Base-by-base conservation (phyloP, 2,888 invertebrate genomes). In the Caenorhabditis macrosperma region DNA sequence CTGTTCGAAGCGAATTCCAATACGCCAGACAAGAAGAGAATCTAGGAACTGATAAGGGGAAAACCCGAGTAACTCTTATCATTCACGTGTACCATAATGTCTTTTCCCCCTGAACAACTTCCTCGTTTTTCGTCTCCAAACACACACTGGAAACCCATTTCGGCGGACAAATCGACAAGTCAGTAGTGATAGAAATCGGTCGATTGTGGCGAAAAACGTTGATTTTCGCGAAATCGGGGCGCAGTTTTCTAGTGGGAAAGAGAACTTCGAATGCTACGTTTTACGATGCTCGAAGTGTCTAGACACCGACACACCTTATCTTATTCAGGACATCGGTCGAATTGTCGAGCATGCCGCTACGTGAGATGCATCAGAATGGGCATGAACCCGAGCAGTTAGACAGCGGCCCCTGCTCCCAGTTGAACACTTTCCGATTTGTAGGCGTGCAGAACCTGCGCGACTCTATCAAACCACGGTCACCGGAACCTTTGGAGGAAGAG, bases 301-400 rank as follows among this genome's bases (percentile, higher is more conserved):
- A 44, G 44, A 44, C 44, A 44, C n/a, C 9, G 20, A 57, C n/a
- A 30, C 33, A 17, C 33, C 17, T 28, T 35, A 26, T 48, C 20
- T 46, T 7, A 24, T 66, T 9, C 71, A 78, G 78, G 71, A 59
- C 79, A 79, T 57, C 74, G 79, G 30, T 79, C 74, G 5, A 79
- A 79, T 46, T 79, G 79, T 46, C 61, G 71, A 41, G 79, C 79
- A 30, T 79, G 79, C 20, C 79, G 79, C 9, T 79, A 74, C 57
- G 57, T 63, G 17, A 41, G 74, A 59, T 79, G 79, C 55, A 50
- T 79, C 38, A 61, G 63, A 9, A 74, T 69, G 69, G 79, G 79
- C 7, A 79, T 79, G 79, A 74, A 79, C 59, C 79, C 79, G 46
- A 79, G 79, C 60, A 64, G 79, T 76, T 38, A 68, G 63, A 33